Conservation (phyloP, 2,113 vertebrate species). For the Neoarius graeffei region DNA sequence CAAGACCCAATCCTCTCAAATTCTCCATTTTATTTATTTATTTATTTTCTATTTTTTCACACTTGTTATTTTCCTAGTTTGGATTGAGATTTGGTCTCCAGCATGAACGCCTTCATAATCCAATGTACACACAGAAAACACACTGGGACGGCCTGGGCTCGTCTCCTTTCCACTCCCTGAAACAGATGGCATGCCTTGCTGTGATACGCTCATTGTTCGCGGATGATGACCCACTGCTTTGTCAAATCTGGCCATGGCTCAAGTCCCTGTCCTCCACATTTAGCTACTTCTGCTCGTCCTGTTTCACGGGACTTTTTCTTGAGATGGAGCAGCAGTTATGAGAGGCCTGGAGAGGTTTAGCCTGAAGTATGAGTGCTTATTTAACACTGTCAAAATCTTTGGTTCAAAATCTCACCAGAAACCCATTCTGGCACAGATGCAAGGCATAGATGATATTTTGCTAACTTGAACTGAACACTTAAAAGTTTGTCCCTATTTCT, state of each 20-base stretch:
- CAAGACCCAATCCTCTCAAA: not conserved
- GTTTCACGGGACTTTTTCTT: conserved; percentile 37
- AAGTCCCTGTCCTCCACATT: conserved; percentile 58
- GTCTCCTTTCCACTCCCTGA: conserved; percentile 44
- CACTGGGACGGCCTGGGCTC: conserved; percentile 31
- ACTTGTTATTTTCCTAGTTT: conserved; percentile 23
- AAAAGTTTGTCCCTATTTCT: not conserved
- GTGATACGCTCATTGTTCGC: conserved; percentile 55
- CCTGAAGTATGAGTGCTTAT: conserved; percentile 11
- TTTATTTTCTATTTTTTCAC: not conserved
- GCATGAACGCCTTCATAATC: conserved; percentile 42
- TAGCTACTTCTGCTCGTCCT: conserved; percentile 45
- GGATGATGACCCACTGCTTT: conserved; percentile 54
- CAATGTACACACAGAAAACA: conserved; percentile 33
- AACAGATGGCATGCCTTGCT: conserved; percentile 60
- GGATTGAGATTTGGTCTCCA: conserved; percentile 10
- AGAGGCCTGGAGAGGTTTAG: conserved; percentile 17
- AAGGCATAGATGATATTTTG: not conserved
- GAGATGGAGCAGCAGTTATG: not conserved
- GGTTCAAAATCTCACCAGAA: not conserved
- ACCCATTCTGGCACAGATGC: not conserved
- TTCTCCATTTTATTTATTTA: no score
- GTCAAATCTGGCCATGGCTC: conserved; percentile 55
- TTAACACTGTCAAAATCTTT: not conserved
- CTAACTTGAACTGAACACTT: not conserved